Percentiles rank a stretch among this genome's conserved stretches.
Conservation (phyloP, 1,140 invertebrate genomes). For the Ceratina australensis region DNA sequence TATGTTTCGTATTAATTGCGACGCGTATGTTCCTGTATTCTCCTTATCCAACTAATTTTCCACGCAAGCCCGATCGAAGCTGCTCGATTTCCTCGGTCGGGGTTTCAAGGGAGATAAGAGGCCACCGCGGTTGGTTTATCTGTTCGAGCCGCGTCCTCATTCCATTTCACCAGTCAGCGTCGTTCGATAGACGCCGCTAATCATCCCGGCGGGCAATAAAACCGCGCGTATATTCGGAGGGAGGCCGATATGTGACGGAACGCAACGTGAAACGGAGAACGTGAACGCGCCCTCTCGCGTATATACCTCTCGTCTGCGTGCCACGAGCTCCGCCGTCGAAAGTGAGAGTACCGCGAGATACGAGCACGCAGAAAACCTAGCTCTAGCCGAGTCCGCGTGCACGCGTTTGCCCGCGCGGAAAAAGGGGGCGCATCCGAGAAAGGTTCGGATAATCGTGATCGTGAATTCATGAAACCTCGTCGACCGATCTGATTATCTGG, state of each 20-base stretch:
- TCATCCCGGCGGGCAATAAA: conserved; percentile 26
- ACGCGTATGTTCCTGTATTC: too few species aligned
- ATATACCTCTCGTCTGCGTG: background rate
- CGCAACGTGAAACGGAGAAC: conserved; percentile 9
- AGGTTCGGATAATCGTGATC: too few species aligned
- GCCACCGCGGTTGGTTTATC: conserved; percentile 23
- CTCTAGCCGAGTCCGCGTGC: background rate
- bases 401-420: background rate
- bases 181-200: conserved; percentile 28
- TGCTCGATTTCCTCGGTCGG: background rate
- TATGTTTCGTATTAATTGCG: too few species aligned
- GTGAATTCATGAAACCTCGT: too few species aligned
- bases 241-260: conserved; percentile 28
- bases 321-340: conserved; percentile 36
- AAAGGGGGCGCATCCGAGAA: too few species aligned
- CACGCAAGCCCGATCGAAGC: too few species aligned
- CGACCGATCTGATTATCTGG: too few species aligned
- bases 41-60: too few species aligned
- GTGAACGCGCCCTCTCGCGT: background rate
- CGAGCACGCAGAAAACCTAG: conserved; percentile 3
- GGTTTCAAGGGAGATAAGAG: conserved; percentile 27
- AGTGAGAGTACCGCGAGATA: conserved; percentile 54
- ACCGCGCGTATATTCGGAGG: conserved; percentile 17
- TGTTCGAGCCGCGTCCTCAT: conserved; percentile 29
- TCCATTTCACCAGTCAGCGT: conserved; percentile 24